Evolutionary conservation across 2,888 invertebrate genomes (phyloP).

Genomic region (Chymomyza fuscimana): DNA sequence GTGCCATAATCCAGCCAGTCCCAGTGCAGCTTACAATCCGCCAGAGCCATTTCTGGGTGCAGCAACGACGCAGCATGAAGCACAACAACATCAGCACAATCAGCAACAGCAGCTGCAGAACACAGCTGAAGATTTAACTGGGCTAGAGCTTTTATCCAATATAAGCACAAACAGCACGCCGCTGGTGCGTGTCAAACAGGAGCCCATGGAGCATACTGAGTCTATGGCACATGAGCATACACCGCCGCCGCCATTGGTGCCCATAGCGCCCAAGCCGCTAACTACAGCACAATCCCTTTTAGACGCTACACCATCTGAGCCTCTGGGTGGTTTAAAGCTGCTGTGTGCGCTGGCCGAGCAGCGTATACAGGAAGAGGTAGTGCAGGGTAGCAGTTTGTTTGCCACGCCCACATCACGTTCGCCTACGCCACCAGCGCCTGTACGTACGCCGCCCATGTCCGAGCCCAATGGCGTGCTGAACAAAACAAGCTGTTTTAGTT

Average conservation of each 20-base stretch:
- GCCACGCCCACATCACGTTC: slow-evolving; percentile 58
- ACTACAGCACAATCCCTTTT: slow-evolving; percentile 11
- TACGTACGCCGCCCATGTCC: slow-evolving; percentile 12
- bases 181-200: slow-evolving; percentile 76
- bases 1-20: slow-evolving; percentile 64
- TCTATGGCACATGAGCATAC: slow-evolving; percentile 18
- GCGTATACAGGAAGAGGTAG: slow-evolving; percentile 85
- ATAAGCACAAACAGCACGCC: slow-evolving; percentile 88
- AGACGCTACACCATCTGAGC: slow-evolving; percentile 54
- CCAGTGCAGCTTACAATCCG: slow-evolving; percentile 40
- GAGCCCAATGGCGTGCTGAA: slow-evolving; percentile 7
- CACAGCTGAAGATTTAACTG: slow-evolving; percentile 86
- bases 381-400: slow-evolving; percentile 65
- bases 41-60: slow-evolving; percentile 42
- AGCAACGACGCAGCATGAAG: slow-evolving; percentile 21
- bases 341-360: slow-evolving; percentile 92
- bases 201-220: slow-evolving; percentile 66
- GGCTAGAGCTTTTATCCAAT: slow-evolving; percentile 90
- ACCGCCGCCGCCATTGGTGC: slow-evolving; percentile 67
- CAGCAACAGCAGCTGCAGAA: slow-evolving; percentile 32
- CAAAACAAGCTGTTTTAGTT: slow-evolving; percentile 35
- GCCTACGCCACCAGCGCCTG: slow-evolving; percentile 46
- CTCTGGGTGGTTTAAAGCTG: slow-evolving; percentile 85
- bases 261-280: neutral
- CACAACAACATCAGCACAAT: slow-evolving; percentile 33